These are phyloP conservation scores for human (Homo sapiens) DNA, from an alignment of 2,113 vertebrate genomes.

Conservation along the genomic window DNA sequence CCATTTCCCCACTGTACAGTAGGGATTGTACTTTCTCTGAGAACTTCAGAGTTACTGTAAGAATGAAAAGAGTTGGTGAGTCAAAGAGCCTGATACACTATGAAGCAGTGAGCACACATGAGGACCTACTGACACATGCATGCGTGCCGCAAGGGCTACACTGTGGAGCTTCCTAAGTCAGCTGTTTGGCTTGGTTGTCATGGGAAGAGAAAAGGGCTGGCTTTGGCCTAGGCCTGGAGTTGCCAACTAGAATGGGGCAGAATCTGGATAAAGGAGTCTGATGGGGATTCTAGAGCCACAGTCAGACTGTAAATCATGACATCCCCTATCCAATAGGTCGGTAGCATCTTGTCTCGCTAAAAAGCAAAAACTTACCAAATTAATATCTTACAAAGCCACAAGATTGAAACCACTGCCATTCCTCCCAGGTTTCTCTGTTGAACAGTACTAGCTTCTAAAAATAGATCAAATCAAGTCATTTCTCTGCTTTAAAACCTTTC, in stretches of 20 bases:
- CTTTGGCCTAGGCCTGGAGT: background rate
- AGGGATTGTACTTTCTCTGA: background rate
- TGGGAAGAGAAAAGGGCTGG: background rate
- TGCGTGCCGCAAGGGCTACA: background rate
- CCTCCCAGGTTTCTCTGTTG: background rate
- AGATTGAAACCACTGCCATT: background rate
- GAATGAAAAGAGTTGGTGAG: background rate
- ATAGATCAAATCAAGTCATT: background rate
- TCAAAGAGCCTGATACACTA: background rate
- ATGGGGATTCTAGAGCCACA: background rate
- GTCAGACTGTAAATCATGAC: background rate
- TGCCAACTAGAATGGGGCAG: background rate
- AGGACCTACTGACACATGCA: background rate
- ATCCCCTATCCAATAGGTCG: background rate
- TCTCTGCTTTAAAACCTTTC: background rate
- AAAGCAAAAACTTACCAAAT: background rate
- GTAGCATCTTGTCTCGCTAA: background rate
- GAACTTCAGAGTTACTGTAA: background rate
- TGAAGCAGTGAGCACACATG: background rate
- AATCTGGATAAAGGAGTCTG: background rate
- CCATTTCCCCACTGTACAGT: background rate
- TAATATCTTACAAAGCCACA: conserved; percentile 29
- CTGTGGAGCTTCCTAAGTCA: background rate
- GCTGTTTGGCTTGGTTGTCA: background rate
- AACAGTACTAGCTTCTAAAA: background rate